Evolutionary conservation across 1,140 invertebrate species (phyloP), one percentile per base, ranked within the genome.

Genomic region (Callitettix versicolor): DNA sequence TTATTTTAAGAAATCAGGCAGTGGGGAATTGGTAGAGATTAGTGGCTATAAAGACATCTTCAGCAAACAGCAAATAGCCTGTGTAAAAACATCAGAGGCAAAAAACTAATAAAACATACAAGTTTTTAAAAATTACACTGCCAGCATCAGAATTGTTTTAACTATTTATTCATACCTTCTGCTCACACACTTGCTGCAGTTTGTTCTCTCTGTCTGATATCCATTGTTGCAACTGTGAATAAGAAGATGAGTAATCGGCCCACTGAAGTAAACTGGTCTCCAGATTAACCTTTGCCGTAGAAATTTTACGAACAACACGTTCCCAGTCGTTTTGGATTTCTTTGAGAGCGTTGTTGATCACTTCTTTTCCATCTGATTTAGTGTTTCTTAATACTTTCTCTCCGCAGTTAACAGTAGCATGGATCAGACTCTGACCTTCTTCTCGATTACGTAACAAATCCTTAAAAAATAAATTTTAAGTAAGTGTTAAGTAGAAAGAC

Each of bases 271-370:
- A 73, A 65, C 84, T 87, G 0, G 91, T 93, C 69, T 98, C 93
- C 17, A 96, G 68, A 62, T 91, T 84, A 17, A 95, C 91, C 73
- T 95, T 95, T 0, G 87, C 85, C 12, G 88, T 93, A 3, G 88
- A 90, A 72, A 96, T 87, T 68, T 93, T 94, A 68, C 88, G 90
- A 0, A 92, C 86, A 14, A 96, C 71, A 48, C 87, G 75, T 67
- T 96, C 94, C 89, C 93, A 96, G 62, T 94, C 91, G 48, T 80
- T 85, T 72, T 96, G 93, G 36, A 96, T 73, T 63, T 92, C 87
- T 70, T 92, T 93, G 55, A 96, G 74, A 70, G 93, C 84, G 26
- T 77, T 79, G 60, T 88, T 89, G 50, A 97, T 92, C 56, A 79
- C 80, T 67, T 96, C 92, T 52, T 87, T 78, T 0, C 93, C 92